These are phyloP conservation scores for Lepeophtheirus nordmannii DNA, from an alignment of 2,888 invertebrate genomes.

Conservation along the genomic window DNA sequence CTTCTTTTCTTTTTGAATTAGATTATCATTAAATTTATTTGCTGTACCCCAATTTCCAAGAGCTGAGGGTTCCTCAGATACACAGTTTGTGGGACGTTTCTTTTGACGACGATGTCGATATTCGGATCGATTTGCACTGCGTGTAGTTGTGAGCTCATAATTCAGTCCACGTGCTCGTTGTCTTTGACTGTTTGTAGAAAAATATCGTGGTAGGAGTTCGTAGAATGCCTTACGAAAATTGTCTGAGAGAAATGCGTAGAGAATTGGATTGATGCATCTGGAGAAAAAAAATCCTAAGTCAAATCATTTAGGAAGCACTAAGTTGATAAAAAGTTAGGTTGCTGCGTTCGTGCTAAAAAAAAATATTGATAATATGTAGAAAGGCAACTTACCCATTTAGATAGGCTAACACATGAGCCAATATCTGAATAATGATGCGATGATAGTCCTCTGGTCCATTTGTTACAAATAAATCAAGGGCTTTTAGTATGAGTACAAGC, in stretches of 20 bases:
- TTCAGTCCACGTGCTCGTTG: neutral
- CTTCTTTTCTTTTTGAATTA: neutral
- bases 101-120: neutral
- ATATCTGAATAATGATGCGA: conserved; percentile 55
- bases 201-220: conserved; percentile 48
- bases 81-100: neutral
- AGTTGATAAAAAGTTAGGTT: too few relatives aligned
- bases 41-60: neutral
- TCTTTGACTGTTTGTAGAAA: neutral
- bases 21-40: conserved; percentile 2
- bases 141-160: neutral
- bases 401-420: conserved; percentile 66
- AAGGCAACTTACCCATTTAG: conserved; percentile 44
- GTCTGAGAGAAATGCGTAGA: conserved; percentile 84
- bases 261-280: conserved; percentile 76
- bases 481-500: conserved; percentile 56
- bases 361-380: too few relatives aligned
- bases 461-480: conserved; percentile 51
- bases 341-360: too few relatives aligned
- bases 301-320: too few relatives aligned
- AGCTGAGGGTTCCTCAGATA: neutral
- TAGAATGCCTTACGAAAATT: conserved; percentile 53
- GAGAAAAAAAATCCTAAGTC: too few relatives aligned
- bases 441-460: conserved; percentile 30
- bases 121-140: neutral